These are phyloP conservation scores for Dastarcus helophoroides DNA, from an alignment of 2,888 invertebrate species.

Conservation along the genomic window DNA sequence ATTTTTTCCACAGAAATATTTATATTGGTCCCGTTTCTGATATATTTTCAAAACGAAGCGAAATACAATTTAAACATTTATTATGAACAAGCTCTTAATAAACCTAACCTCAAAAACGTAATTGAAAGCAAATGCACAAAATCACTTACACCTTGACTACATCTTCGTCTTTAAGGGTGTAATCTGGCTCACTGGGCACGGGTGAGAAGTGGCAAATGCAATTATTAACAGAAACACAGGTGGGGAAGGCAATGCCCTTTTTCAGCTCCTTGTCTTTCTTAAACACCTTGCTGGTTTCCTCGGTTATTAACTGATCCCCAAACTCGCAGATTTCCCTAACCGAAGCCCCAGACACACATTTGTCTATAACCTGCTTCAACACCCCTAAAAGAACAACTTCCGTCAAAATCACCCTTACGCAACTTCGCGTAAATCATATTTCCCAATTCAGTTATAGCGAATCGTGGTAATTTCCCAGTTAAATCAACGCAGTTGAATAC, in stretches of 20 bases:
- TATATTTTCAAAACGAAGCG: too few relatives aligned
- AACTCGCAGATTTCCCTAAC: slow-evolving; percentile 85
- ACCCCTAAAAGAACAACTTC: slow-evolving; percentile 58
- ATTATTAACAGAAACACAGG: slow-evolving; percentile 96
- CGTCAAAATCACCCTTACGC: too few relatives aligned
- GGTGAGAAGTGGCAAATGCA: slow-evolving; percentile 99
- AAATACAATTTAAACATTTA: too few relatives aligned
- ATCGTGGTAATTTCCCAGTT: too few relatives aligned
- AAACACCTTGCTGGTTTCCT: slow-evolving; percentile 92
- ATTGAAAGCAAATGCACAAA: too few relatives aligned
- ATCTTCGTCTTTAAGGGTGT: slow-evolving; percentile 78
- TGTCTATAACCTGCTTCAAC: slow-evolving; percentile 75
- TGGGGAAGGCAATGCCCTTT: slow-evolving; percentile 98
- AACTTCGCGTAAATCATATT: too few relatives aligned
- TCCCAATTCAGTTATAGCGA: too few relatives aligned
- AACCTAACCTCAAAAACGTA: too few relatives aligned
- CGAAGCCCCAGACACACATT: slow-evolving; percentile 78
- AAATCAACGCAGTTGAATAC: too few relatives aligned
- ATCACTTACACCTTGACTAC: slow-evolving; percentile 88
- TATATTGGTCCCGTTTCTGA: too few relatives aligned
- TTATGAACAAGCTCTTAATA: too few relatives aligned
- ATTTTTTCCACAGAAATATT: too few relatives aligned
- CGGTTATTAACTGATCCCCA: slow-evolving; percentile 76
- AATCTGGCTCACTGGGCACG: slow-evolving; percentile 82
- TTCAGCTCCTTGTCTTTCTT: slow-evolving; percentile 97